A percentile compares a stretch with the other conserved stretches of the same genome.
phyloP scores from a whole-genome alignment of 2,888 invertebrate genomes.

The Tipula lateralis region DNA sequence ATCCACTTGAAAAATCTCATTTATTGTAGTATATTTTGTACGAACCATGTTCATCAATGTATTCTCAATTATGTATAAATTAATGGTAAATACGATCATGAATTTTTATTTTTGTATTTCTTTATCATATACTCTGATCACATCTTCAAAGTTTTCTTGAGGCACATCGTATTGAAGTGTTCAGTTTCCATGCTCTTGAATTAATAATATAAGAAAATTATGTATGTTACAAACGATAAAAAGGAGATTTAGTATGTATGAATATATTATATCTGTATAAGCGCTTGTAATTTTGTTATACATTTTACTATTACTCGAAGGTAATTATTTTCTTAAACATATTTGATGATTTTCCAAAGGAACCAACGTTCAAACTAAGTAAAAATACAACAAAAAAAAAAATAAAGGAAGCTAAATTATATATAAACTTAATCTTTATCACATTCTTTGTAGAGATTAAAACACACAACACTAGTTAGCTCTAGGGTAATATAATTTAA shows the following conservation, averaged over 20 bases:
- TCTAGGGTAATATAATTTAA: constrained; percentile 19
- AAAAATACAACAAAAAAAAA: neutral
- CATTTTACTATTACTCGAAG: neutral
- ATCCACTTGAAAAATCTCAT: neutral
- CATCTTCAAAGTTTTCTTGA: neutral
- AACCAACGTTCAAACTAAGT: neutral
- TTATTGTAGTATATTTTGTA: neutral
- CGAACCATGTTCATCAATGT: neutral
- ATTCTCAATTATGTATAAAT: neutral
- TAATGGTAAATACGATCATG: neutral
- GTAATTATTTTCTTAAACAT: constrained; percentile 7
- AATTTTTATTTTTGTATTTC: neutral
- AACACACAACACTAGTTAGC: neutral
- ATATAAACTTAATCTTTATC: neutral
- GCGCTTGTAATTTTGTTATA: neutral
- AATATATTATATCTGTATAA: neutral
- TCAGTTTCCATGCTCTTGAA: constrained; percentile 11
- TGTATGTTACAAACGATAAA: neutral
- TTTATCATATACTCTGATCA: neutral
- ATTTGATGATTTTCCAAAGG: neutral
- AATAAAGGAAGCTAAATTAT: neutral
- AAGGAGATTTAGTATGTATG: neutral
- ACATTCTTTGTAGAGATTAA: neutral
- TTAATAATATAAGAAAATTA: neutral
- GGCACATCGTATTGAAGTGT: neutral